Evolutionary conservation across 1,140 invertebrate species (phyloP).

Genomic region (Danaus melanippus): DNA sequence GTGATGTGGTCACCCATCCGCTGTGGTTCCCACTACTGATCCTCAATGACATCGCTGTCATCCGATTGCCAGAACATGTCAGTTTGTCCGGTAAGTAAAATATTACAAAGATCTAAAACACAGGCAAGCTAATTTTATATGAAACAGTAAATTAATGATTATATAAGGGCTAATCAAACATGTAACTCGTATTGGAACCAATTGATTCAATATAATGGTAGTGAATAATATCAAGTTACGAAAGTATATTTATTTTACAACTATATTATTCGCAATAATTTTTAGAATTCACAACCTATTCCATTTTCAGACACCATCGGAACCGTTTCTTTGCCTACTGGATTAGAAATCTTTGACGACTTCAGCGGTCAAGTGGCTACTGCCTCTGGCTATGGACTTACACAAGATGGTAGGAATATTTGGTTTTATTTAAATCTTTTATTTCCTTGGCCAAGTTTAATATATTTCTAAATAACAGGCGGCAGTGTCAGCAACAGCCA

Average conservation of each 20-base stretch:
- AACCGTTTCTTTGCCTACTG: conserved; percentile 31
- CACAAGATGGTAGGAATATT: conserved; percentile 21
- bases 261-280: too few species aligned
- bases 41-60: conserved; percentile 37
- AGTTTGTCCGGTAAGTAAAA: conserved; percentile 36
- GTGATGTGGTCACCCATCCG: conserved; percentile 24
- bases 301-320: conserved; percentile 27
- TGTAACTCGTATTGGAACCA: too few species aligned
- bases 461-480: conserved; percentile 15
- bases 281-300: neutral
- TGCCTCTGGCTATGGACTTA: conserved; percentile 37
- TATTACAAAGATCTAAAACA: neutral
- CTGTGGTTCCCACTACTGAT: conserved; percentile 21
- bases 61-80: conserved; percentile 35
- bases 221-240: neutral
- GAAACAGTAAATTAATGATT: too few species aligned
- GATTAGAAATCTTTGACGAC: conserved; percentile 13
- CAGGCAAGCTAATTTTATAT: neutral
- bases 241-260: neutral
- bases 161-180: too few species aligned
- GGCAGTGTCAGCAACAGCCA: conserved; percentile 19
- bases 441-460: neutral
- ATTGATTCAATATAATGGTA: too few species aligned
- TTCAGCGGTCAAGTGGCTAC: conserved; percentile 25
- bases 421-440: neutral